These are phyloP conservation scores for Beris morrisii DNA, from an alignment of 2,888 invertebrate species.

Conservation along the genomic window DNA sequence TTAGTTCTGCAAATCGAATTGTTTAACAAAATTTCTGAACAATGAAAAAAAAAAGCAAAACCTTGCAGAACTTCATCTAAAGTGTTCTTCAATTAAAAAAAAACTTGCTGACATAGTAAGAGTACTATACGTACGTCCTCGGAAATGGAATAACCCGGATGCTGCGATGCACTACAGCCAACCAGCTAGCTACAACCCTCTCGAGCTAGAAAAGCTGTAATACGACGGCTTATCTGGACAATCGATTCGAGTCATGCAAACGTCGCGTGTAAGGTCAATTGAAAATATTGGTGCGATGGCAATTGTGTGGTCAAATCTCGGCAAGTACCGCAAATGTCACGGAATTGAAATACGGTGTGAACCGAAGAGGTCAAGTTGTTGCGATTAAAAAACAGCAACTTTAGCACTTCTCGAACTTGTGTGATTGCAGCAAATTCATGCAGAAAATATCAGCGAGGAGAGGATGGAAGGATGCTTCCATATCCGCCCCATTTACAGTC, in stretches of 20 bases:
- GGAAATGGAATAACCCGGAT: conserved; percentile 21
- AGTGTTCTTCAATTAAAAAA: conserved; percentile 30
- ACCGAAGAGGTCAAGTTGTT: conserved; percentile 6
- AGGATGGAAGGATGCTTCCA: not conserved
- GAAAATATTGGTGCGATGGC: conserved; percentile 4
- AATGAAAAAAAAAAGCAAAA: no score
- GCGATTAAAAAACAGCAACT: conserved; percentile 13
- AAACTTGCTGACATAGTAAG: conserved; percentile 28
- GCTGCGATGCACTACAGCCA: not conserved
- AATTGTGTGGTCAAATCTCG: not conserved
- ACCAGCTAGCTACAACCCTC: not conserved
- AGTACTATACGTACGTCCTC: conserved; percentile 10
- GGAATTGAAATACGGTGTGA: not conserved
- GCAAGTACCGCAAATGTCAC: not conserved
- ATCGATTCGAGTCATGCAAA: conserved; percentile 30
- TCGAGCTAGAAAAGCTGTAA: conserved; percentile 4
- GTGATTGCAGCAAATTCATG: conserved; percentile 15
- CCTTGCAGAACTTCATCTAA: not conserved
- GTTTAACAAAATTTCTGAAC: no score
- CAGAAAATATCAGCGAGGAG: not conserved
- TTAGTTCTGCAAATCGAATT: no score
- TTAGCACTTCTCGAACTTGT: not conserved
- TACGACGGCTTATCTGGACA: conserved; percentile 24
- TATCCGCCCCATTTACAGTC: not conserved
- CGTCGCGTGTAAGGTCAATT: conserved; percentile 27